A percentile compares a stretch with the other conserved stretches of the same genome.
Evolutionary conservation across 2,797 vertebrate species (phyloP).

Genomic region (Lerista edwardsae): DNA sequence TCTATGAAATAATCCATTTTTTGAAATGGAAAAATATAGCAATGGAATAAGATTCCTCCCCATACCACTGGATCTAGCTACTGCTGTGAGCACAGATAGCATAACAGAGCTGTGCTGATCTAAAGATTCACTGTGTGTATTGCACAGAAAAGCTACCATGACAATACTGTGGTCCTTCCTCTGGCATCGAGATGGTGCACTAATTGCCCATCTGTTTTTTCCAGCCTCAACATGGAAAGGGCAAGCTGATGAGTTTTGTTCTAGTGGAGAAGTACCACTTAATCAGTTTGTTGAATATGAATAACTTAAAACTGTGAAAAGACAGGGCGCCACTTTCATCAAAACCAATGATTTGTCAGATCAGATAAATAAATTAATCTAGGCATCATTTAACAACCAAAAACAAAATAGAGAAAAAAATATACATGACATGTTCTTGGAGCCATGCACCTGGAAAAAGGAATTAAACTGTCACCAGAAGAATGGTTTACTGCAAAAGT

Average conservation of each 20-base stretch:
- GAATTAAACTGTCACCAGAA: constrained; percentile 2
- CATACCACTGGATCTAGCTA: no score
- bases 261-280: not conserved
- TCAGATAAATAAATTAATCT: not conserved
- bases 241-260: not conserved
- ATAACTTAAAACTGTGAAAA: not conserved
- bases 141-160: not conserved
- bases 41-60: no score
- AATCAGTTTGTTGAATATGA: not conserved
- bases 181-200: not conserved
- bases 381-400: not conserved
- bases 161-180: not conserved
- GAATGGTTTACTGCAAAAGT: constrained; percentile 1
- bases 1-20: no score
- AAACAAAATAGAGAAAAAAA: not conserved
- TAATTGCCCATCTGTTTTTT: not conserved
- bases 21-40: no score
- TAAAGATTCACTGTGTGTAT: not conserved
- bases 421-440: not conserved
- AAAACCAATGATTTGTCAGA: not conserved
- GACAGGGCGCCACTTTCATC: not conserved
- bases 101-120: not conserved
- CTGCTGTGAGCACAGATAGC: not conserved
- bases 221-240: not conserved
- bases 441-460: not conserved